Evolutionary conservation across 2,113 vertebrate genomes (phyloP).

Genomic region (Asarcornis scutulata): DNA sequence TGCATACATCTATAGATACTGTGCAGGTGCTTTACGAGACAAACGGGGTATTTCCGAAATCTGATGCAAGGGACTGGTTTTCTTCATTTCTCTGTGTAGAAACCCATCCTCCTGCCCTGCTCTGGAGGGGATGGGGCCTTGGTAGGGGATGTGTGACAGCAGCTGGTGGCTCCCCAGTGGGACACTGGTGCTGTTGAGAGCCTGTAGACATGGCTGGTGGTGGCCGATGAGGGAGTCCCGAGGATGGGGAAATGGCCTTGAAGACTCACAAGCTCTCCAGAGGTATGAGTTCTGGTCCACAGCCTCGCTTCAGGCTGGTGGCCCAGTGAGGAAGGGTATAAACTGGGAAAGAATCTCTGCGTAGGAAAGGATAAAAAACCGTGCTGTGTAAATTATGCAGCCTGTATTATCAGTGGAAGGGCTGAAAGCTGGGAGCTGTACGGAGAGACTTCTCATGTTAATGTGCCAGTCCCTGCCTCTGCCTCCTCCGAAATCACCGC

Average conservation of each 20-base stretch:
- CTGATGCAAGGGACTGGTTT: background rate
- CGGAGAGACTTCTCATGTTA: too few relatives aligned
- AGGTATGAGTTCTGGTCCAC: background rate
- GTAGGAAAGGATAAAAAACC: background rate
- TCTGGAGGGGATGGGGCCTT: background rate
- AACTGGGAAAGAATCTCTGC: background rate
- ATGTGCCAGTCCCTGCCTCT: too few relatives aligned
- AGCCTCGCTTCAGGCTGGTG: background rate
- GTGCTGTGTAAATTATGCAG: background rate
- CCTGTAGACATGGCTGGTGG: background rate
- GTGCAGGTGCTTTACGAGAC: too few relatives aligned
- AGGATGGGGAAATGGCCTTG: background rate
- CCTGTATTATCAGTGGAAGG: background rate
- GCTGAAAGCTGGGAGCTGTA: background rate
- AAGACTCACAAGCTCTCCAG: background rate
- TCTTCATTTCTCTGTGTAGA: background rate
- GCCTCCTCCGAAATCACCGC: too few relatives aligned
- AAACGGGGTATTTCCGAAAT: background rate
- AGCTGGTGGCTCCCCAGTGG: background rate
- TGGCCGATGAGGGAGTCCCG: background rate
- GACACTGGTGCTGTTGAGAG: background rate
- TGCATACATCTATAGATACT: too few relatives aligned
- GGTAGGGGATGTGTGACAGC: background rate
- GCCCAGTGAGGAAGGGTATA: background rate
- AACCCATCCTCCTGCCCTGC: background rate